These are phyloP conservation scores for Ricordea florida DNA, from an alignment of 92 coral and sea anemone species.

Conservation along the genomic window DNA sequence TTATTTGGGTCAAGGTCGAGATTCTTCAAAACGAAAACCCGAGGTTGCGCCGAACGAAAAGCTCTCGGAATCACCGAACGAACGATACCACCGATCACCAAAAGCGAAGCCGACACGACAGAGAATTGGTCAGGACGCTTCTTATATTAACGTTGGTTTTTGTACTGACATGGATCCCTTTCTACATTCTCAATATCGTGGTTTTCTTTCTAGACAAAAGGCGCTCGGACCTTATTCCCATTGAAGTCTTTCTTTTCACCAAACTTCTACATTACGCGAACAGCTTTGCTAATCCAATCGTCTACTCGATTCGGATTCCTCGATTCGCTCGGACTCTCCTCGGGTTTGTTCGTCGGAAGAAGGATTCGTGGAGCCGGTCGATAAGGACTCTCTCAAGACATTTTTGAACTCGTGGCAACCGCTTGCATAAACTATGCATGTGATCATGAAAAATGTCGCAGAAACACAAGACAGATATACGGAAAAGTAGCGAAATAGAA, in stretches of 20 bases:
- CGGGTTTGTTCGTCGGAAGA: conserved; percentile 21
- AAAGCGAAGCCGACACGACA: conserved; percentile 41
- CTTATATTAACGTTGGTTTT: conserved; percentile 75
- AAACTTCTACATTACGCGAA: conserved; percentile 64
- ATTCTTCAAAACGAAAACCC: background rate
- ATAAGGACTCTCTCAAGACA: background rate
- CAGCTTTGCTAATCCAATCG: conserved; percentile 60
- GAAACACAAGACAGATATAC: too few species aligned
- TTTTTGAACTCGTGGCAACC: too few species aligned
- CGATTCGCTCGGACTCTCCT: conserved; percentile 45
- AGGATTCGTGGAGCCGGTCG: conserved; percentile 12
- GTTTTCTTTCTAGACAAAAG: conserved; percentile 48
- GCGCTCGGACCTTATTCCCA: conserved; percentile 27
- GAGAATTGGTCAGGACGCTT: conserved; percentile 55
- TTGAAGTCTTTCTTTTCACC: conserved; percentile 48
- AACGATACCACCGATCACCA: background rate
- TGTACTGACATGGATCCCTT: conserved; percentile 81
- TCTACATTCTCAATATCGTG: conserved; percentile 74
- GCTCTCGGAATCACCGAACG: too few species aligned
- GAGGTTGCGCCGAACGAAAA: background rate
- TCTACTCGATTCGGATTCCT: conserved; percentile 58
- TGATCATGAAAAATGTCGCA: too few species aligned
- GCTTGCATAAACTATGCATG: too few species aligned
- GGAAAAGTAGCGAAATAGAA: too few species aligned
- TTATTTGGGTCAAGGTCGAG: conserved; percentile 71